Conservation (phyloP, 2,797 vertebrate genomes). For the Oophaga sylvatica region DNA sequence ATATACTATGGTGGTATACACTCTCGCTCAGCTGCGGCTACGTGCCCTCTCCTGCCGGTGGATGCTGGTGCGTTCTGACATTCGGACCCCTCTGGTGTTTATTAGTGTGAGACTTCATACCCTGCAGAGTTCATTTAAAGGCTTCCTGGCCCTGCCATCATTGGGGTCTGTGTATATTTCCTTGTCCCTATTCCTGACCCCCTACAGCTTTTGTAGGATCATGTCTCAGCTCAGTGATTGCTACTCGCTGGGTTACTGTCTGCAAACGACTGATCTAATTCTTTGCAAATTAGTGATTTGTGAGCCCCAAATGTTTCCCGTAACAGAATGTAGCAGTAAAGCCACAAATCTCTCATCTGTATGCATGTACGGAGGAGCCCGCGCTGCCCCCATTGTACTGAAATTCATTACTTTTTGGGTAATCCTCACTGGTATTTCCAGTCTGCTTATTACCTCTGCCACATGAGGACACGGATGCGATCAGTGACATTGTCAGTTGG, state of each 20-base stretch:
- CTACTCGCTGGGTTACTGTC: neutral
- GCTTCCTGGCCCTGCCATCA: conserved; percentile 2
- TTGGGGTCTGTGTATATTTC: neutral
- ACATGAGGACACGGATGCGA: too few relatives aligned
- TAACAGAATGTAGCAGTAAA: neutral
- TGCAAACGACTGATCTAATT: neutral
- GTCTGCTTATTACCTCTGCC: too few relatives aligned
- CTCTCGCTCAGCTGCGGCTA: neutral
- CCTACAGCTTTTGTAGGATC: neutral
- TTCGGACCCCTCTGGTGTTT: neutral
- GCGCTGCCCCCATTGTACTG: too few relatives aligned
- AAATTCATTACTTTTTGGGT: too few relatives aligned
- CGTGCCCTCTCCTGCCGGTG: neutral
- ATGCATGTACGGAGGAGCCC: neutral
- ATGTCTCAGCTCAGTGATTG: neutral
- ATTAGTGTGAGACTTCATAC: neutral
- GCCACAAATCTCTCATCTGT: neutral
- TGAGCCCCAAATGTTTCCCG: neutral
- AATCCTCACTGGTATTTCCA: too few relatives aligned
- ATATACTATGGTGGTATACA: neutral
- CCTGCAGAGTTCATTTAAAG: conserved; percentile 13
- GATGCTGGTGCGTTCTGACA: neutral
- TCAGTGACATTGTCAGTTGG: too few relatives aligned
- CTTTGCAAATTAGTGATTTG: neutral
- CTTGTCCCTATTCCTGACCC: neutral